Percentiles rank a stretch among this genome's conserved stretches.
These are phyloP conservation scores for Corythornis vintsioides DNA, from an alignment of 2,113 vertebrate species.

Conservation along the genomic window DNA sequence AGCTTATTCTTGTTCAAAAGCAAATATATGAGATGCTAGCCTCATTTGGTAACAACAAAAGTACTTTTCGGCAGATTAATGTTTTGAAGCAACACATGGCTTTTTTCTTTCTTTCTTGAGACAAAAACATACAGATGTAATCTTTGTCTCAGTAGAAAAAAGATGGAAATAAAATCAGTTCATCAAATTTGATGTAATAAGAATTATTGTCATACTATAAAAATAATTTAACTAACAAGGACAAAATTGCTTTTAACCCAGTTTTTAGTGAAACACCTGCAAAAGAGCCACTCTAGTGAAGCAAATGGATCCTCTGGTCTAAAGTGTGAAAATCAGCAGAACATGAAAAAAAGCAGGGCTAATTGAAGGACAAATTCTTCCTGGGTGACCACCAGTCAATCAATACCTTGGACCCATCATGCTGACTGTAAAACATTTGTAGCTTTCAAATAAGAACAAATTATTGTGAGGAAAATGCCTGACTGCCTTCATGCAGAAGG, in stretches of 20 bases:
- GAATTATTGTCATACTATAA: conserved; percentile 54
- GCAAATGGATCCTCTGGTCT: background rate
- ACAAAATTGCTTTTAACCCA: conserved; percentile 14
- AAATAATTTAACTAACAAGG: conserved; percentile 61
- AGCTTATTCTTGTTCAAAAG: conserved; percentile 57
- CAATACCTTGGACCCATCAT: background rate
- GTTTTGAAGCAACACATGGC: conserved; percentile 59
- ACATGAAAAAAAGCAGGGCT: background rate
- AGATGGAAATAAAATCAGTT: conserved; percentile 47
- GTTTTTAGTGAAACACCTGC: background rate
- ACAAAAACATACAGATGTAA: conserved; percentile 66
- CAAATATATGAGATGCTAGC: conserved; percentile 41
- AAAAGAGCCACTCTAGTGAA: conserved; percentile 2
- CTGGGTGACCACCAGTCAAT: conserved; percentile 6
- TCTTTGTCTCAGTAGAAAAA: conserved; percentile 56
- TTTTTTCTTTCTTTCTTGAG: conserved; percentile 33
- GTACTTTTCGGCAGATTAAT: conserved; percentile 55
- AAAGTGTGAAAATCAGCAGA: conserved; percentile 23
- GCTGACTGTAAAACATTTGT: background rate
- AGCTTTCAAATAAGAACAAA: conserved; percentile 14
- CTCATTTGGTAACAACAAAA: conserved; percentile 56
- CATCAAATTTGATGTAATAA: conserved; percentile 53
- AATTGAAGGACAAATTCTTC: conserved; percentile 34
- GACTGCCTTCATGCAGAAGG: background rate
- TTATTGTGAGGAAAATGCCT: background rate